Conservation (phyloP, 2,888 invertebrate species). For the Troglohyphantes excavatus region DNA sequence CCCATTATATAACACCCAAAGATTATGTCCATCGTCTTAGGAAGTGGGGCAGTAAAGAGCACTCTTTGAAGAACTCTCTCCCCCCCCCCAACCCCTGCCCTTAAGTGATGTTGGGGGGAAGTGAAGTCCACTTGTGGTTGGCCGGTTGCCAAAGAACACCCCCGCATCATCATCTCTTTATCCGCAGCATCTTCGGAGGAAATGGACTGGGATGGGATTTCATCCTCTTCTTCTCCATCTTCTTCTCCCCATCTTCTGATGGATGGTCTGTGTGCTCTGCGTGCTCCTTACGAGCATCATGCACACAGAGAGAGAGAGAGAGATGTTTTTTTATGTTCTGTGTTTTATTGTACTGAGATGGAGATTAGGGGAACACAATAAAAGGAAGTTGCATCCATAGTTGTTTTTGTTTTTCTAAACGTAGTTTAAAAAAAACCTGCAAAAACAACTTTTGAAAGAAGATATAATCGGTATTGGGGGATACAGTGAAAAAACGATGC, state of each 20-base stretch:
- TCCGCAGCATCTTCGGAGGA: slow-evolving; percentile 7
- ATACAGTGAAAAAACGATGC: too few relatives aligned
- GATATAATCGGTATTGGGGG: too few relatives aligned
- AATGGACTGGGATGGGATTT: slow-evolving; percentile 3
- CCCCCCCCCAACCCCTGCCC: neutral
- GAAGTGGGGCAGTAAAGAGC: neutral
- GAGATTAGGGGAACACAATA: neutral
- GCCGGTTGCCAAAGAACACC: neutral
- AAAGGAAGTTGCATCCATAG: too few relatives aligned
- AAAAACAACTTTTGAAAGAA: too few relatives aligned
- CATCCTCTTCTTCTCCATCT: too few relatives aligned
- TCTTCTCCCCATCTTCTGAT: neutral
- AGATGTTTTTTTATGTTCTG: neutral
- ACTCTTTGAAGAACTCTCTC: neutral
- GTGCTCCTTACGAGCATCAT: too few relatives aligned
- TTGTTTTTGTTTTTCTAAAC: too few relatives aligned
- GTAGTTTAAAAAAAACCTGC: too few relatives aligned
- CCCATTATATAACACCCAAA: too few relatives aligned
- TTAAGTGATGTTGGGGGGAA: neutral
- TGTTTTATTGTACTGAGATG: neutral
- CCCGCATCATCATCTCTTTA: slow-evolving; percentile 4
- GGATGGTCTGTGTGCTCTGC: neutral
- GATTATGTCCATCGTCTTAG: too few relatives aligned
- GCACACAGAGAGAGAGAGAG: too few relatives aligned
- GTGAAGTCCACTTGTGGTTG: slow-evolving; percentile 15